phyloP scores from a whole-genome alignment of 1,140 invertebrate species.

The Drosophila nannoptera region DNA sequence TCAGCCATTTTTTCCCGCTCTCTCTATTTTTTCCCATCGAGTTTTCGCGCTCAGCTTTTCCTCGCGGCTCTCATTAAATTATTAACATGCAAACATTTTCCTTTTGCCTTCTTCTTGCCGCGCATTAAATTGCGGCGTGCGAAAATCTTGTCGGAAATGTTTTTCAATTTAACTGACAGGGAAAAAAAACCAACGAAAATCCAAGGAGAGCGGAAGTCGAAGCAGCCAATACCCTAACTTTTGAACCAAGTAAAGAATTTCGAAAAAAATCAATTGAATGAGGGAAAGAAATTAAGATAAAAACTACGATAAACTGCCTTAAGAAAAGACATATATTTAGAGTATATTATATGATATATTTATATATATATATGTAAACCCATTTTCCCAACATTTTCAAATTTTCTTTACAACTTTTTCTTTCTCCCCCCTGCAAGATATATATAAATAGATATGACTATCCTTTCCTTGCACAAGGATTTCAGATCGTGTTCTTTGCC shows the following conservation, averaged over 20 bases:
- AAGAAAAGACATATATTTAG: too few species aligned
- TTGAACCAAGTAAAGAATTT: too few species aligned
- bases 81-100: conserved; percentile 48
- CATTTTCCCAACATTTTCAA: too few species aligned
- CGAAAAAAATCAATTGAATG: not conserved
- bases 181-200: conserved; percentile 18
- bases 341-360: too few species aligned
- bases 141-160: conserved; percentile 31
- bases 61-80: conserved; percentile 47
- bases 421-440: too few species aligned
- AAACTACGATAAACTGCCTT: not conserved
- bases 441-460: too few species aligned
- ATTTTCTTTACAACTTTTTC: too few species aligned
- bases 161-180: conserved; percentile 30
- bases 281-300: not conserved
- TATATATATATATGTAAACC: too few species aligned
- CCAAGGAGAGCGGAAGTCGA: not conserved
- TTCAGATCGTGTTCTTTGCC: too few species aligned
- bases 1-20: conserved; percentile 2
- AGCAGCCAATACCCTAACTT: conserved; percentile 1
- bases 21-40: not conserved
- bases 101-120: conserved; percentile 14
- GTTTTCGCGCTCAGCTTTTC: conserved; percentile 12
- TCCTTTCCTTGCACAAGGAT: too few species aligned
- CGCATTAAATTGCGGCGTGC: conserved; percentile 44